Conservation (phyloP, 1,140 invertebrate species). For the Penaeus vannamei region DNA sequence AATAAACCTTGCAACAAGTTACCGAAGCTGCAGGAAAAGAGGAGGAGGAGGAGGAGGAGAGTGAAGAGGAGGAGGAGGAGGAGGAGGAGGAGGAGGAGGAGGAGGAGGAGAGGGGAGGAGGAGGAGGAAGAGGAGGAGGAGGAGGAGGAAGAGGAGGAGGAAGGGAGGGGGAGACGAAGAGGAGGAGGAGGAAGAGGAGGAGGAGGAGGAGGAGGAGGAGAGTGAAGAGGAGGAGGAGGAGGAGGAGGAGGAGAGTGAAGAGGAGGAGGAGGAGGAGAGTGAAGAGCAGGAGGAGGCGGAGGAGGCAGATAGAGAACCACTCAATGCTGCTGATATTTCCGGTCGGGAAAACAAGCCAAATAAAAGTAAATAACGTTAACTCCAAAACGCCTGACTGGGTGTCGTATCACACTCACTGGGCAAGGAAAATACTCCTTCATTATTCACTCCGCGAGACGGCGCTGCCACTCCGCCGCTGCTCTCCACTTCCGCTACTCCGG, state of each 20-base stretch:
- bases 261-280: neutral
- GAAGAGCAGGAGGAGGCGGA: neutral
- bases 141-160: neutral
- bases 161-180: neutral
- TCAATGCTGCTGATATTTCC: no score
- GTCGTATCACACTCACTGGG: no score
- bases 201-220: neutral
- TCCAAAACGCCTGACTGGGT: no score
- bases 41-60: no score
- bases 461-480: no score
- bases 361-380: no score
- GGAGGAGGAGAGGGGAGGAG: neutral
- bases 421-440: no score
- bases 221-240: neutral
- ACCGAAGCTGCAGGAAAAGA: neutral
- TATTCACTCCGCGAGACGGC: no score
- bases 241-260: neutral
- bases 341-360: no score
- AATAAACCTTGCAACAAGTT: no score
- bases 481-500: no score
- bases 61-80: neutral
- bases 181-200: neutral
- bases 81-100: neutral
- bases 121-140: neutral
- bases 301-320: slow-evolving; percentile 6